These are phyloP conservation scores for Ceratotherium simum DNA, from an alignment of 2,113 vertebrate genomes.

Conservation along the genomic window DNA sequence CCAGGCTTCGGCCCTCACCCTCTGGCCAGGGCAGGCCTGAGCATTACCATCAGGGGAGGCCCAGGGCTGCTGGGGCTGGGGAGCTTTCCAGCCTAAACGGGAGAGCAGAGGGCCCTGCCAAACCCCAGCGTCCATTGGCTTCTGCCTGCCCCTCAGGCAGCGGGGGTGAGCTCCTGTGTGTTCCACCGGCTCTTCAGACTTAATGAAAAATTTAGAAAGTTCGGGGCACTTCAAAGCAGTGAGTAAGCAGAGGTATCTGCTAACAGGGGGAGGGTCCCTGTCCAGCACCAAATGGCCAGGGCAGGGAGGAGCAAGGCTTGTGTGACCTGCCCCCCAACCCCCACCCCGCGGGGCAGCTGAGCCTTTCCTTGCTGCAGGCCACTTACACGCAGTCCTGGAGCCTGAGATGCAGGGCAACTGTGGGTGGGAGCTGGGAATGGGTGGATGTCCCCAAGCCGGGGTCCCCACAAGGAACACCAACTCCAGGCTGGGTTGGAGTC, in stretches of 20 bases:
- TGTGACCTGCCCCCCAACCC: neutral
- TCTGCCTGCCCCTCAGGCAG: neutral
- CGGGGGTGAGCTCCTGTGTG: fast-evolving
- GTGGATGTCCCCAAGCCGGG: neutral
- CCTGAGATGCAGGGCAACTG: fast-evolving
- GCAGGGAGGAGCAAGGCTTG: neutral
- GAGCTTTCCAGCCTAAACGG: neutral
- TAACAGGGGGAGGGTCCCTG: neutral
- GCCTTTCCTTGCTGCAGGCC: neutral
- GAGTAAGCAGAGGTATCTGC: neutral
- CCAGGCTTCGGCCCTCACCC: neutral
- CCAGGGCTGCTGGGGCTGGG: neutral
- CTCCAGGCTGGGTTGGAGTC: neutral
- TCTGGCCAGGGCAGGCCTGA: fast-evolving
- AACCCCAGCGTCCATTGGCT: neutral
- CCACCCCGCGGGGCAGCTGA: neutral
- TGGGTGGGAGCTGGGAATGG: too few species aligned
- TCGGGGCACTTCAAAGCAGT: neutral
- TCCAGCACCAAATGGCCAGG: neutral
- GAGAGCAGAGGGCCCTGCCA: neutral
- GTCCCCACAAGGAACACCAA: neutral
- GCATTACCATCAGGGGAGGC: neutral
- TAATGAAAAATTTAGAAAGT: neutral
- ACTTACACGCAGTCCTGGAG: neutral
- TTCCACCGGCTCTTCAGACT: neutral